phyloP scores from a whole-genome alignment of 2,797 vertebrate genomes.

The Kryptopterus vitreolus region DNA sequence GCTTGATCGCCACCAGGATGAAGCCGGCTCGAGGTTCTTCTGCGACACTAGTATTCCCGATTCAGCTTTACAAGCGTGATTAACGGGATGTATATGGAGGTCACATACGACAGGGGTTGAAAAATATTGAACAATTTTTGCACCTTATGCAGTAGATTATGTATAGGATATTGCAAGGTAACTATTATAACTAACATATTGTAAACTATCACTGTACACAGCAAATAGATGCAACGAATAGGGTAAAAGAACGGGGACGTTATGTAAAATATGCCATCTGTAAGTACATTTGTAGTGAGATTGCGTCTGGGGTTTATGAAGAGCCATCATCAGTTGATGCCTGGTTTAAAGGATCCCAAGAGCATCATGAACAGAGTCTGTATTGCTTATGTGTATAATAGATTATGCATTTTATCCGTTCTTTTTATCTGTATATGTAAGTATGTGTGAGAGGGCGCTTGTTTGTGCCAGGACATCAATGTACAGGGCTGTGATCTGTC shows the following conservation, averaged over 20 bases:
- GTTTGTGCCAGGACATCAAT: constrained; percentile 30
- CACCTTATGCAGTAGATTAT: not conserved
- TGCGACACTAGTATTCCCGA: not conserved
- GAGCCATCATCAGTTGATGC: not conserved
- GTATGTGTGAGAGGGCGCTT: constrained; percentile 6
- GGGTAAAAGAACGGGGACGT: not conserved
- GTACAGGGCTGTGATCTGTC: constrained; percentile 33
- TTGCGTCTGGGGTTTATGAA: not conserved
- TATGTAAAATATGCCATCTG: not conserved
- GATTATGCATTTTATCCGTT: not conserved
- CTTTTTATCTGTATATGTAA: constrained; percentile 16
- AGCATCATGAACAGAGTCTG: not conserved
- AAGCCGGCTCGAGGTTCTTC: too few species aligned
- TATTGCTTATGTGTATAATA: not conserved
- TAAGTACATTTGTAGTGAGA: not conserved
- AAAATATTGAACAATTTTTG: not conserved
- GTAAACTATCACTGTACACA: not conserved
- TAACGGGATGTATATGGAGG: not conserved
- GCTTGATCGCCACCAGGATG: constrained; percentile 8
- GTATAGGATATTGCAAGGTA: not conserved
- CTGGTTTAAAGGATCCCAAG: not conserved
- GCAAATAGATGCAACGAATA: not conserved
- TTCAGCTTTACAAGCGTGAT: not conserved
- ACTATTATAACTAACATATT: too few species aligned
- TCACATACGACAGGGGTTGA: not conserved